Base-by-base conservation (phyloP, 2,888 invertebrate species). In the Lamellibrachia columna region DNA sequence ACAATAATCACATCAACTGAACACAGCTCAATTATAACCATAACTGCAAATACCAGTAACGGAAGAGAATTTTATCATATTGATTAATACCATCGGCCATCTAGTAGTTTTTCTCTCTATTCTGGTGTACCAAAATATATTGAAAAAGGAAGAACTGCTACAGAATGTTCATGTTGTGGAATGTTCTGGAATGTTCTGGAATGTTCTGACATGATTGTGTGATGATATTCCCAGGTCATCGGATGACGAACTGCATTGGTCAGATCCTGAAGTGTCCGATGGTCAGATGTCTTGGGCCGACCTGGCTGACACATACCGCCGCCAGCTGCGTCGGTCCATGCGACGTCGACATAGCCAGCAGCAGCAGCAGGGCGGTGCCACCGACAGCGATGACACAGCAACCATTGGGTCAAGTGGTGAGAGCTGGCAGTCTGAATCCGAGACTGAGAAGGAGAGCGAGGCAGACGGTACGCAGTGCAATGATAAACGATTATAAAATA, bases 401-500 rank as follows among this genome's bases (percentile, higher is more conserved):
- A 94, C 93, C 0, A 91, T 93, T 28, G 93, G 93, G 52, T 92
- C 93, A 40, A 93, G 94, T 91, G 93, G 93, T 60, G 94, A 94
- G 53, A 93, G 93, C 91, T 93, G 92, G 92, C 93, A 94, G 91
- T 93, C 94, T 4, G 94, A 94, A 52, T 92, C 93, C 1, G 94
- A 94, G 53, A 93, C 93, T 11, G 94, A 94, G 91, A 92, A 93
- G 75, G 93, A 92, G 92, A 93, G 90, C n/a, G 75, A 75, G 75
- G 75, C 75, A 22, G 75, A 75, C 75, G 75, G 75, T 75, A 75
- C n/a, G 93, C 90, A 60, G 91, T 40, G 92, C n/a, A 90, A 92
- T 15, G 93, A 91, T 92, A 90, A 90, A 9, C 28, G 4, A n/a
- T 15, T 11, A 58, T 58, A 22, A 90, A 9, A 90, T 90, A n/a